These are phyloP conservation scores for Tauraco hartlaubi DNA, from an alignment of 2,797 vertebrate genomes.

Conservation along the genomic window DNA sequence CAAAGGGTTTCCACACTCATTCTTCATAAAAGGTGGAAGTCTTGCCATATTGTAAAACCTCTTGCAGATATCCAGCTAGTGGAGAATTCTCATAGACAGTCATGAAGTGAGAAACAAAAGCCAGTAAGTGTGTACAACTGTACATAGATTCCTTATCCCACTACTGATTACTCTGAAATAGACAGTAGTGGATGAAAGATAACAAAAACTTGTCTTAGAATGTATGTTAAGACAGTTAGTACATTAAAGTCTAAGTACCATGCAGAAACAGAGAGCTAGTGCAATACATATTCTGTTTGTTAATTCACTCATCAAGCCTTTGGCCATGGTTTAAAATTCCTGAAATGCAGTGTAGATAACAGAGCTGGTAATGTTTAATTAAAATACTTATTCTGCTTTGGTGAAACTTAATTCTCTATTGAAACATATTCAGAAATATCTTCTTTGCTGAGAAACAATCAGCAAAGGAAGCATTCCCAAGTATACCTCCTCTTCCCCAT, in stretches of 20 bases:
- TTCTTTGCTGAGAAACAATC: not conserved
- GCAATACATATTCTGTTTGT: not conserved
- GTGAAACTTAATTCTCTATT: not conserved
- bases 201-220: not conserved
- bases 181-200: not conserved
- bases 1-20: not conserved
- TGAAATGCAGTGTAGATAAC: not conserved
- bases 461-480: not conserved
- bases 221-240: not conserved
- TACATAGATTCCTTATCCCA: not conserved
- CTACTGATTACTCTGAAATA: not conserved
- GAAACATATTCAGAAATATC: not conserved
- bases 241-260: not conserved
- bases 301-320: conserved; percentile 6
- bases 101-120: not conserved
- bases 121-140: not conserved
- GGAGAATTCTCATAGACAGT: not conserved
- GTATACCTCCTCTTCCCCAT: not conserved
- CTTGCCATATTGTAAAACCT: not conserved
- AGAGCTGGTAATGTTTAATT: conserved; percentile 38
- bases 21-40: not conserved
- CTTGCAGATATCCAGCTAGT: not conserved
- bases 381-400: conserved; percentile 23
- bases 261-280: not conserved
- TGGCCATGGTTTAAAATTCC: not conserved